A percentile compares a stretch with the other conserved stretches of the same genome.
phyloP scores from a whole-genome alignment of 2,888 invertebrate species.

The Rhimphoctona megacephalus region DNA sequence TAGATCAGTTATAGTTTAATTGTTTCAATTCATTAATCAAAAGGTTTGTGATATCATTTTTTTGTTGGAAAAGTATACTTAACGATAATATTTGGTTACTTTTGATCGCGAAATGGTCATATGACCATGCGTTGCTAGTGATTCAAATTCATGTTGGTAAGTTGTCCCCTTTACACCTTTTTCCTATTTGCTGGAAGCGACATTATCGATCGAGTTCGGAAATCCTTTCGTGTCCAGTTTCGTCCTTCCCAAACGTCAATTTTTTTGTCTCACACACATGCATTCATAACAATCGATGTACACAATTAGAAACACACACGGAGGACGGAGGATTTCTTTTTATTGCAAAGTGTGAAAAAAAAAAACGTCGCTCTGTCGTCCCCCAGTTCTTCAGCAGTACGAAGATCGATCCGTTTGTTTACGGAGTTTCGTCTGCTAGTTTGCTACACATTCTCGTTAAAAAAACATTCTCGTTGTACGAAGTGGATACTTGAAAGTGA shows the following conservation, averaged over 20 bases:
- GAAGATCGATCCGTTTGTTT: slow-evolving; percentile 79
- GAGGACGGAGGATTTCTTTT: neutral
- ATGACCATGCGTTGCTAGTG: neutral
- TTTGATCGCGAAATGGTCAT: neutral
- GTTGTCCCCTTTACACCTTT: too few relatives aligned
- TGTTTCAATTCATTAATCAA: neutral
- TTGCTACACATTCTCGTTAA: slow-evolving; percentile 7
- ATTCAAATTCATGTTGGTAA: too few relatives aligned
- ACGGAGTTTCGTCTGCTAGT: slow-evolving; percentile 77
- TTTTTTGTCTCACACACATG: neutral
- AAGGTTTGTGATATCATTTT: neutral
- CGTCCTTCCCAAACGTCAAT: slow-evolving; percentile 1
- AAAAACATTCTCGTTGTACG: slow-evolving; percentile 48
- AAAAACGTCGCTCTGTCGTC: neutral
- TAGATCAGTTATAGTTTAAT: neutral
- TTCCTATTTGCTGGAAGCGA: neutral
- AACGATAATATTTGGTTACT: neutral
- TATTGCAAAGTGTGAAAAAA: neutral
- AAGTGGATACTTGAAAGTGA: slow-evolving; percentile 69
- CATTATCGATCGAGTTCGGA: slow-evolving; percentile 22
- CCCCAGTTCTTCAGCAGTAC: neutral
- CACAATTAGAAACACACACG: slow-evolving; percentile 5
- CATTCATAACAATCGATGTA: neutral
- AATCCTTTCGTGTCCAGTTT: neutral
- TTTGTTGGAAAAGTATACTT: neutral